phyloP scores from a whole-genome alignment of 2,888 invertebrate species.

The Rhopalosiphum nymphaeae region DNA sequence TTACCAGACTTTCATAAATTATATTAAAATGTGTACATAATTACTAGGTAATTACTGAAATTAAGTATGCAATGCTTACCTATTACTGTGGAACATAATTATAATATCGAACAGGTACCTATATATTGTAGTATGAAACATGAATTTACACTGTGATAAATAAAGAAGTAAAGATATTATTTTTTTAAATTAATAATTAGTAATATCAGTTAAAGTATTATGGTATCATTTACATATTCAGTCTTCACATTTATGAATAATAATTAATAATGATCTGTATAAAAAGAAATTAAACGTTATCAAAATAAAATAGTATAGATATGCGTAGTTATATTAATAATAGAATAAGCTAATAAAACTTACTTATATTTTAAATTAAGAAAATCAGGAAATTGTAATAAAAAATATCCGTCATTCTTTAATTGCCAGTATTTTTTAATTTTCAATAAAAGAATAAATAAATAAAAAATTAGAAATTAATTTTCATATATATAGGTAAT shows the following conservation, averaged over 20 bases:
- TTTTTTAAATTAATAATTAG: not conserved
- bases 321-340: not conserved
- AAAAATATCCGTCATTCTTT: not conserved
- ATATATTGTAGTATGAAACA: not conserved
- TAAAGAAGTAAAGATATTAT: not conserved
- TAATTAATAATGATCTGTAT: not conserved
- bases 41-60: not conserved
- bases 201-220: not conserved
- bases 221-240: not conserved
- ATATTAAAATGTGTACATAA: not conserved
- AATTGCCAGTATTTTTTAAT: not conserved
- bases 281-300: not conserved
- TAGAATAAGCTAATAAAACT: not conserved
- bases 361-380: not conserved
- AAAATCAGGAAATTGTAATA: not conserved
- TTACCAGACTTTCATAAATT: not conserved
- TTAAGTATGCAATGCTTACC: not conserved
- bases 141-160: not conserved
- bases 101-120: not conserved
- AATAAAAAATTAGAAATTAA: not conserved
- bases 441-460: not conserved
- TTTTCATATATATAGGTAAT: no score
- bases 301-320: not conserved
- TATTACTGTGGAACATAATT: not conserved
- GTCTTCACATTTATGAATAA: not conserved